phyloP scores from a whole-genome alignment of 1,140 invertebrate genomes.

The Aporrectodea caliginosa region DNA sequence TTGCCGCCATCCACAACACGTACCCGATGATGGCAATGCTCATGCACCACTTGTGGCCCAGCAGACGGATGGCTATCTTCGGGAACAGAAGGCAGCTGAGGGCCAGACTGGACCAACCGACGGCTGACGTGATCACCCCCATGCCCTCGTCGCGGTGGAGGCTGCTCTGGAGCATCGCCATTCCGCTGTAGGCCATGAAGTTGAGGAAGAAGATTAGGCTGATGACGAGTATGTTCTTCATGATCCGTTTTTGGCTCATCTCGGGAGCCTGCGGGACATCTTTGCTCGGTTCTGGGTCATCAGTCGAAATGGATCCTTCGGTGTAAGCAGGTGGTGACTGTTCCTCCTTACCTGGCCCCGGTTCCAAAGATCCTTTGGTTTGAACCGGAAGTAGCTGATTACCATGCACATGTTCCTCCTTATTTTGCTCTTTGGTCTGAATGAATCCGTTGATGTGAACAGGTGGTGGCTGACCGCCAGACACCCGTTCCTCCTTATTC shows the following conservation, averaged over 20 bases:
- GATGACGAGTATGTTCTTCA: constrained; percentile 4
- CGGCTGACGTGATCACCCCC: not conserved
- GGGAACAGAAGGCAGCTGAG: not conserved
- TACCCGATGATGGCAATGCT: not conserved
- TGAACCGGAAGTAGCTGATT: no score
- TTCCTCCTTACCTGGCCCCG: no score
- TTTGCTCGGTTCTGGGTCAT: no score
- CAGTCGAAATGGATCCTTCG: no score
- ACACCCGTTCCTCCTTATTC: no score
- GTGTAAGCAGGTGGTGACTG: no score
- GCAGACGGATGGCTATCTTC: not conserved
- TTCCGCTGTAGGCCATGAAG: not conserved
- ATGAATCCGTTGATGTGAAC: no score
- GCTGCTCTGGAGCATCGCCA: constrained; percentile 9
- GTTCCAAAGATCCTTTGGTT: no score
- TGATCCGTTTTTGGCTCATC: not conserved
- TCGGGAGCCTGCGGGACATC: no score
- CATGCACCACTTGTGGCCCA: not conserved
- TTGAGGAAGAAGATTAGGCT: not conserved
- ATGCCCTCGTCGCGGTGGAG: constrained; percentile 10
- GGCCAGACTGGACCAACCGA: not conserved
- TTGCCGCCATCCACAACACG: constrained; percentile 2
- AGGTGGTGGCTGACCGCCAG: no score
- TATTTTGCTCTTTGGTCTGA: no score
- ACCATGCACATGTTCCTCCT: no score